Percentiles rank a stretch among this genome's conserved stretches.
Conservation (phyloP, 2,797 vertebrate genomes). For the Paratrypauchen microcephalus region DNA sequence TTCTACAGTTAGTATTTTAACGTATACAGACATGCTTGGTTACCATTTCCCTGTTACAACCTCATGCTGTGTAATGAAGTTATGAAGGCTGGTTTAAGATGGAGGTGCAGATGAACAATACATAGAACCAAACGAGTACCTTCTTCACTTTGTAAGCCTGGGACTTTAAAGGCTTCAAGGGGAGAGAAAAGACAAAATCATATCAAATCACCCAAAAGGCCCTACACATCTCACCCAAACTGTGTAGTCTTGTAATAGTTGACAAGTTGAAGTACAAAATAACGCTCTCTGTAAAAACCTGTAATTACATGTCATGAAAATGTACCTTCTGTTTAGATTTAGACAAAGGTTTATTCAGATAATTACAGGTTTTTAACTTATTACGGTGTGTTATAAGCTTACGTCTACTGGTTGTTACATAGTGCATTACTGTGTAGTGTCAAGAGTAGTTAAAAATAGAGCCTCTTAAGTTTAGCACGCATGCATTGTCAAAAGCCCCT, state of each 20-base stretch:
- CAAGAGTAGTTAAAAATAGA: neutral
- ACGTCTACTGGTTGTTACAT: neutral
- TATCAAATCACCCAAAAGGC: constrained; percentile 53
- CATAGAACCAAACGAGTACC: constrained; percentile 78
- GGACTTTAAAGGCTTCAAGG: constrained; percentile 80
- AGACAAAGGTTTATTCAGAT: neutral
- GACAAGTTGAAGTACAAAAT: neutral
- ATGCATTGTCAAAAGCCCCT: neutral
- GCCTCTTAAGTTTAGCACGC: neutral
- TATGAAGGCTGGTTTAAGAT: constrained; percentile 23
- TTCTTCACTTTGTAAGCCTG: constrained; percentile 85
- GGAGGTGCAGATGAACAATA: constrained; percentile 13
- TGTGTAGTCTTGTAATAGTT: neutral
- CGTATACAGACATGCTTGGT: constrained; percentile 11
- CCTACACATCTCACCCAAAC: constrained; percentile 12
- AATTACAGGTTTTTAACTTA: neutral
- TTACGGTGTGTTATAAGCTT: neutral
- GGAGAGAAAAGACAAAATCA: constrained; percentile 64
- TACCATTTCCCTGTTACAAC: constrained; percentile 32
- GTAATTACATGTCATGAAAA: neutral
- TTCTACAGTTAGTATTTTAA: constrained; percentile 48
- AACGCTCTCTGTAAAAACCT: neutral
- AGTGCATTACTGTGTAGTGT: neutral
- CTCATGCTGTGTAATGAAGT: constrained; percentile 54
- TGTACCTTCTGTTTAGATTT: neutral